Base-by-base conservation (phyloP, 1,140 invertebrate species). In the Drosophila teissieri region DNA sequence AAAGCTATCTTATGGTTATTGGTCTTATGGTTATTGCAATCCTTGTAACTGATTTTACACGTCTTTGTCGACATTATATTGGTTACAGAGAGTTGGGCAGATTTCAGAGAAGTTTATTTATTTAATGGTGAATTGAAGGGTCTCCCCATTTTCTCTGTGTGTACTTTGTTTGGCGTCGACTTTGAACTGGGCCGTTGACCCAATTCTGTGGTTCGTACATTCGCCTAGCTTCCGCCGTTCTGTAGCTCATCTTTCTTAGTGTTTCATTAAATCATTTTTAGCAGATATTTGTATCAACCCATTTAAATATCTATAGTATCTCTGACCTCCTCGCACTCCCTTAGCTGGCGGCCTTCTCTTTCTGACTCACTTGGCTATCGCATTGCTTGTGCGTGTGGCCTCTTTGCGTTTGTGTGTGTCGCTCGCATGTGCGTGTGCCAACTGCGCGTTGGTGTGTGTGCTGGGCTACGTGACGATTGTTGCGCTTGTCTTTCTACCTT, bases 161-260 rank as follows among this genome's bases (percentile, higher is more conserved):
- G 34, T 46, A 42, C 39, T 24, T n/a, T 40, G 19, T 44, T 36
- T 42, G 31, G 15, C 11, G 27, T 45, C 54, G 79, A 65, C 83
- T 86, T 86, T 86, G 83, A 83, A 80, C 56, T 67, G 62, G 84
- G 80, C 67, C 77, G 45, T 88, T 89, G 83, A 88, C 84, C 83
- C 52, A 88, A 60, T 77, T 89, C 55, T 44, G 36, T 8, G 37
- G 19, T 22, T 14, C 45, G 44, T 57, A 52, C 48, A 68, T 15
- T 46, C 14, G 63, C 63, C 22, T 19, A 19, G 61, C 61, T 68
- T 68, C 42, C 36, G 45, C 24, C 39, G 51, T 46, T 52, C 51
- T 51, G 46, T 17, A 44, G 10, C 22, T 42, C 58, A 31, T 73
- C 46, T 67, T 31, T 24, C 7, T 31, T 27, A 24, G 51, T 40